These are phyloP conservation scores for Acanthurus leucopareius DNA, from an alignment of 2,797 vertebrate species.

Conservation along the genomic window DNA sequence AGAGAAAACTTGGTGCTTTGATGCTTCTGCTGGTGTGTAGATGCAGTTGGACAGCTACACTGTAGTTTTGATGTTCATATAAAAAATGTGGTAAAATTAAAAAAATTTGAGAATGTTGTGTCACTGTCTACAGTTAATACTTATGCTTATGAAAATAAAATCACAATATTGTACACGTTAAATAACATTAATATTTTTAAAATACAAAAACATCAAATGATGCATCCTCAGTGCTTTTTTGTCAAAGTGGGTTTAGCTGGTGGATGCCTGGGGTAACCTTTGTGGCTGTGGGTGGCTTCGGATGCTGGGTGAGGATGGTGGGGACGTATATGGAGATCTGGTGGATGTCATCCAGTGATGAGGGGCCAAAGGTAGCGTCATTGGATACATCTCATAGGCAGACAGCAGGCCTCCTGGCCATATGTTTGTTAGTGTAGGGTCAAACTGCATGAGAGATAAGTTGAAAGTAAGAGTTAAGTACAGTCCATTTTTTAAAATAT, in stretches of 20 bases:
- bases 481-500: too few relatives aligned
- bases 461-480: neutral
- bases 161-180: constrained; percentile 25
- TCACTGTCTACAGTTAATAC: constrained; percentile 34
- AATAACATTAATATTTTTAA: constrained; percentile 15
- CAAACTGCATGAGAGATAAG: constrained; percentile 68
- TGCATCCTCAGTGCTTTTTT: neutral
- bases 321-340: neutral
- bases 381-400: constrained; percentile 60
- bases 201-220: neutral
- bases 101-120: constrained; percentile 41
- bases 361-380: constrained; percentile 47
- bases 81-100: constrained; percentile 59
- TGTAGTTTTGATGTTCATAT: constrained; percentile 68
- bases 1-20: constrained; percentile 63
- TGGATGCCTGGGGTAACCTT: neutral
- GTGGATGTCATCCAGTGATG: constrained; percentile 31
- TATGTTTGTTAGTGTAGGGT: constrained; percentile 54
- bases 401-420: constrained; percentile 34
- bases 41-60: constrained; percentile 52
- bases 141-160: constrained; percentile 27
- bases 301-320: constrained; percentile 5
- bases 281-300: neutral
- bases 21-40: constrained; percentile 59
- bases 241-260: neutral